These are phyloP conservation scores for Leucoraja erinaceus DNA, from an alignment of 2,113 vertebrate genomes.

Conservation along the genomic window DNA sequence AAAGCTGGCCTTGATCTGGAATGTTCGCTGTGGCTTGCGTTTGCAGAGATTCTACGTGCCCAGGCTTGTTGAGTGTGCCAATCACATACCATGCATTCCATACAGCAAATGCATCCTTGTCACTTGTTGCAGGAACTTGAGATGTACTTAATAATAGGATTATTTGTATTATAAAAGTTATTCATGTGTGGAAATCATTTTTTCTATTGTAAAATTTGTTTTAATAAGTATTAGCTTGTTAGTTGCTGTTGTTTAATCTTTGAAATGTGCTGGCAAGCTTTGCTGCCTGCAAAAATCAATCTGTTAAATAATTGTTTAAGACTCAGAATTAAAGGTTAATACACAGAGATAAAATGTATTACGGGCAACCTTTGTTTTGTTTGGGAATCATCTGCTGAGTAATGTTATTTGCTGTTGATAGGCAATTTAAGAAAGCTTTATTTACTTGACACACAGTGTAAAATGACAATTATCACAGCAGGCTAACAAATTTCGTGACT, in stretches of 20 bases:
- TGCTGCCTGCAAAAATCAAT: neutral
- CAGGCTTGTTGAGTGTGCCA: conserved; percentile 3
- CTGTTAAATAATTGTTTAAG: neutral
- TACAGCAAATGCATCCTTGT: neutral
- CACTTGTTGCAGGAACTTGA: neutral
- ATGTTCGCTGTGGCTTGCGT: neutral
- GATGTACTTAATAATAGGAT: neutral
- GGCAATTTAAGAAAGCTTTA: neutral
- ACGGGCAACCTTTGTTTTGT: neutral
- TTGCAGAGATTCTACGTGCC: neutral
- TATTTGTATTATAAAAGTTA: neutral
- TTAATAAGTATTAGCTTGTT: neutral
- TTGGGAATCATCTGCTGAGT: neutral
- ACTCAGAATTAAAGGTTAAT: neutral
- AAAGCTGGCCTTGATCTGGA: neutral
- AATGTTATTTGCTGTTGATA: neutral
- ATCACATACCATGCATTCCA: neutral
- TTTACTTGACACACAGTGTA: neutral
- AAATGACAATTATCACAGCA: neutral
- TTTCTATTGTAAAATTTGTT: neutral
- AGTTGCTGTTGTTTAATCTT: neutral
- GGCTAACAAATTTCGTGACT: neutral
- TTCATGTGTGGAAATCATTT: neutral
- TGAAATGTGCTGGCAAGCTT: neutral
- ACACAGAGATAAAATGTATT: neutral